Conservation (phyloP, 2,797 vertebrate genomes). For the Channallabes apus region DNA sequence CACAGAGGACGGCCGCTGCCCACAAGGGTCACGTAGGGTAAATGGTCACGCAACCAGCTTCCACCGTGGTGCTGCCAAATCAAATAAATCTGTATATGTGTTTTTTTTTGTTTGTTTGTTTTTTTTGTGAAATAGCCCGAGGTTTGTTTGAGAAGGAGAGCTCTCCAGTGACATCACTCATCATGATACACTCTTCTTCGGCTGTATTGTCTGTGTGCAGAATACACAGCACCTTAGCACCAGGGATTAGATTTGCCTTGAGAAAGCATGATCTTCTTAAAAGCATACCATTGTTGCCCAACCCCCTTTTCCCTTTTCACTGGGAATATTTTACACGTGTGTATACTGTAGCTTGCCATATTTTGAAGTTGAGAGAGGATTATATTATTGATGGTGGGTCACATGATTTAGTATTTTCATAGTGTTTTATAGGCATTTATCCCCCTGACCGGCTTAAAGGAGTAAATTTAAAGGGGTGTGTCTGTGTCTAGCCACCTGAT, state of each 20-base stretch:
- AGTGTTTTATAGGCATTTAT: neutral
- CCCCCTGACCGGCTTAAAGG: neutral
- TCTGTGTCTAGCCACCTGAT: neutral
- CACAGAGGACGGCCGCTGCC: constrained; percentile 13
- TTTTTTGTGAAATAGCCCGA: neutral
- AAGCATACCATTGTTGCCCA: constrained; percentile 7
- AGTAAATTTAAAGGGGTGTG: neutral
- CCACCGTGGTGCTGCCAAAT: constrained; percentile 22
- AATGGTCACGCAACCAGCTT: constrained; percentile 25
- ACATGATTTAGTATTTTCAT: neutral
- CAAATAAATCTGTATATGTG: constrained; percentile 23
- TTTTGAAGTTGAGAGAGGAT: constrained; percentile 1
- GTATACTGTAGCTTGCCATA: neutral
- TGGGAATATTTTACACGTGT: constrained; percentile 16
- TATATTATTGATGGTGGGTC: neutral
- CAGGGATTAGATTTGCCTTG: constrained; percentile 32
- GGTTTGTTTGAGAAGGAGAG: neutral
- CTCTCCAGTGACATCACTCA: neutral
- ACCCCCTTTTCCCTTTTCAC: neutral
- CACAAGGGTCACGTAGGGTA: constrained; percentile 24
- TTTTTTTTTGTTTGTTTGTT: neutral
- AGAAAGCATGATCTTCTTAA: constrained; percentile 10
- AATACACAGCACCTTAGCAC: constrained; percentile 22
- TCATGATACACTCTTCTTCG: constrained; percentile 20
- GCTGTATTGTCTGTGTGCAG: constrained; percentile 23